Evolutionary conservation across 37 sponge, comb jelly and placozoan species (phyloP).

Genomic region (Cliona cf. orientalis): DNA sequence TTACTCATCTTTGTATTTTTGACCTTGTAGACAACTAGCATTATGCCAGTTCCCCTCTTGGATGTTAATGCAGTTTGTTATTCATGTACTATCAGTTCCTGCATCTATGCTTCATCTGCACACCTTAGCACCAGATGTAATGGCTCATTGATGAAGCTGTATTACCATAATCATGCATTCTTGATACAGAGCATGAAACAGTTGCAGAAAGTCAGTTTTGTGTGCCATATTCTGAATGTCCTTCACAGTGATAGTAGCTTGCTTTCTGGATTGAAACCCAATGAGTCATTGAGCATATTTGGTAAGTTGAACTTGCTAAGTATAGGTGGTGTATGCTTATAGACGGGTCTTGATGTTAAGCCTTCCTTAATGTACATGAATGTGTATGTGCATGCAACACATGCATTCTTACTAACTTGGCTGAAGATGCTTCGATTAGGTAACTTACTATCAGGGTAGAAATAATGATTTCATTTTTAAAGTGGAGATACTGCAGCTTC

Average conservation of each 20-base stretch:
- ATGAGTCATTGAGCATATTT: conserved; percentile 20
- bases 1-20: not conserved
- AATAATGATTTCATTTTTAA: no score
- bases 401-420: no score
- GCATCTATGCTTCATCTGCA: conserved; percentile 52
- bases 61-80: conserved; percentile 51
- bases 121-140: conserved; percentile 62
- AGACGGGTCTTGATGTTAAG: no score
- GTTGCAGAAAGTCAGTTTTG: conserved; percentile 24
- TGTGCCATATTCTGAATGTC: not conserved
- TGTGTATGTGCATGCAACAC: no score
- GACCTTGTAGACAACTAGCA: conserved; percentile 39
- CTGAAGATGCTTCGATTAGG: no score
- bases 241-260: conserved; percentile 9
- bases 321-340: not conserved
- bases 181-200: conserved; percentile 35
- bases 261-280: not conserved
- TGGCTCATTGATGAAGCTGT: not conserved
- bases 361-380: no score
- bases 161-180: not conserved
- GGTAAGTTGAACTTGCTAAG: conserved; percentile 6
- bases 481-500: no score
- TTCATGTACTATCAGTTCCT: conserved; percentile 54
- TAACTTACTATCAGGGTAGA: no score
- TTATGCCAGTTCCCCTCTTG: conserved; percentile 50